phyloP scores from a whole-genome alignment of 2,888 invertebrate species.

The Ormyrus thymus region DNA sequence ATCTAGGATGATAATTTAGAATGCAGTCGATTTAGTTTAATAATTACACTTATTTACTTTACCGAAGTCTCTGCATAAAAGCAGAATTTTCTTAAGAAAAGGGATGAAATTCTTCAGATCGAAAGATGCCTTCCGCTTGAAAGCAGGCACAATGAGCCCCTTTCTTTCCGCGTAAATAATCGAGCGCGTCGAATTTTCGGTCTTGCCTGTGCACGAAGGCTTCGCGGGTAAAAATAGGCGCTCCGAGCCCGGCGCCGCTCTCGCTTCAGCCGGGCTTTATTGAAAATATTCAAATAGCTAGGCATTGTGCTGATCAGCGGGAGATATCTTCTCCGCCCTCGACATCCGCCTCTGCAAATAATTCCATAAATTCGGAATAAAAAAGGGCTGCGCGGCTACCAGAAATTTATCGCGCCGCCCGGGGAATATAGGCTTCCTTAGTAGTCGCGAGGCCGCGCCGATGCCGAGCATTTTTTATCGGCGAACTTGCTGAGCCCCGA shows the following conservation, averaged over 20 bases:
- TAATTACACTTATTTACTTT: too few relatives aligned
- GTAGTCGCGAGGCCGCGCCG: too few relatives aligned
- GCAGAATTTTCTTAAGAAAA: too few relatives aligned
- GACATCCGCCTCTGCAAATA: constrained; percentile 10
- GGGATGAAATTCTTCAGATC: too few relatives aligned
- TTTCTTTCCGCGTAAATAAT: constrained; percentile 24
- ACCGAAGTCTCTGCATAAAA: too few relatives aligned
- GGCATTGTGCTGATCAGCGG: constrained; percentile 34
- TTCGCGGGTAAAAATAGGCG: constrained; percentile 10
- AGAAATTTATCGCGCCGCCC: too few relatives aligned
- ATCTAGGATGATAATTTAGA: too few relatives aligned
- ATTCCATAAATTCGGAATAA: constrained; percentile 27
- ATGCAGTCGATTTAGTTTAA: too few relatives aligned
- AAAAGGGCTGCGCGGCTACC: too few relatives aligned
- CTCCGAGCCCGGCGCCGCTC: background rate
- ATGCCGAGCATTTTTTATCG: too few relatives aligned
- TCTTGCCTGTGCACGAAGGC: background rate
- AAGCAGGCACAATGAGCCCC: background rate
- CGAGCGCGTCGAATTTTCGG: background rate
- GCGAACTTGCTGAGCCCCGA: too few relatives aligned
- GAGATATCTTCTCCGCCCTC: background rate
- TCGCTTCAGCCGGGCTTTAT: constrained; percentile 45
- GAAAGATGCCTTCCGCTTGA: background rate
- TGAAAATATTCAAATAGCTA: constrained; percentile 61
- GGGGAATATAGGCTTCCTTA: too few relatives aligned